Base-by-base conservation (phyloP, 2,797 vertebrate genomes). In the Sebastes itinus region DNA sequence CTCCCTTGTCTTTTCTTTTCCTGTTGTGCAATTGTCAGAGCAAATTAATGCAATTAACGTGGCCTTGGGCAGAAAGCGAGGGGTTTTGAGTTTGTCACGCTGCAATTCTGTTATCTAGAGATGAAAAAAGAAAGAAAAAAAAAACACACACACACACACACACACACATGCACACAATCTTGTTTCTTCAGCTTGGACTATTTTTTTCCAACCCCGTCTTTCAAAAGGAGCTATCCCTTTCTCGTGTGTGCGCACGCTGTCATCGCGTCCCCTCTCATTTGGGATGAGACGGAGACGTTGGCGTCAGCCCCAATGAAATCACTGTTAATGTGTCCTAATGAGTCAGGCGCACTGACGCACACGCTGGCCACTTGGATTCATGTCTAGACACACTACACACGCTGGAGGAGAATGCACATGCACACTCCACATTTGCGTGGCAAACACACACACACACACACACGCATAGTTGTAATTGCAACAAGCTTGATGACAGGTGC, bases 81-180 rank as follows among this genome's bases (percentile, higher is more conserved):
- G 80, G 86, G 85, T 93, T 94, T 93, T 92, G 90, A 94, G 94
- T 96, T 95, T 96, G 95, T 95, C 96, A 95, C 92, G 92, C 92
- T 88, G 93, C 90, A 95, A 95, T 95, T 92, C 94, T 95, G 94
- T 96, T 96, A 96, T 96, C 94, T 89, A 30, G 70, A 93, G 92
- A 93, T 94, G 89, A 93, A 94, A 93, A 93, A 93, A 90, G 49
- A 81, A 94, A 93, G 92, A 93, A 90, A 49, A 81, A 93, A 93
- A 92, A 90, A 42, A 77, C 12, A 8, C 16, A 52, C 20, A 68
- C 25, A 84, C 66, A 56, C 20, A 77, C 63, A 78, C 38, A 78
- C 56, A 74, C 22, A 77, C 38, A 74, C 23, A 59, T 27, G 56
- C 67, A 89, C 73, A 84, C 81, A 86, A 93, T 92, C 88, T 88